Evolutionary conservation across 2,888 invertebrate species (phyloP), one percentile per base, ranked within the genome.

Genomic region (Cataglyphis rosenhaueri): DNA sequence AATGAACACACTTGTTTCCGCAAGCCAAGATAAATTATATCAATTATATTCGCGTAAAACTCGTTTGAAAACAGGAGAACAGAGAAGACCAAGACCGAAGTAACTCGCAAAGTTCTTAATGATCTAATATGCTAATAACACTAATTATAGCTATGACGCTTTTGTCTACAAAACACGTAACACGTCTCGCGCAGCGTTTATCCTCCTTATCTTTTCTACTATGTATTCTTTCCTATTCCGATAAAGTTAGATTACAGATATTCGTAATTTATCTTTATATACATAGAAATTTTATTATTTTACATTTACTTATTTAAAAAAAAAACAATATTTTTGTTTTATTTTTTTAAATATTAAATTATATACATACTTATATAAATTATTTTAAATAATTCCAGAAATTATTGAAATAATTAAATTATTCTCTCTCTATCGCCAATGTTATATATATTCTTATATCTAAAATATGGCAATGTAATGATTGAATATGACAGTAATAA

Each of bases 91-190:
- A 38, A 9, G 8, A 66, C 6, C n/a, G 18, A 59, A 32, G 0
- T n/a, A 5, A 10, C 8, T 12, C 29, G n/a, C 29, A 18, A 48
- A 55, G 32, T 48, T 70, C 9, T 18, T 57, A 52, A 81, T 71
- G 61, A 75, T 73, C 25, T 38, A 32, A 68, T 15, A 18, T 18
- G 5, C 29, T 61, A 83, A 81, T 81, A 75, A 55, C 15, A 41
- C 18, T 55, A 65, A 71, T 83, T 74, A 76, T 52, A 32, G 52
- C 10, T n/a, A 29, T 66, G 75, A 82, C 48, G 52, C n/a, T 5
- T 5, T 71, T 74, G 48, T 48, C 1, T 48, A n/a, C 15, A 6
- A 52, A 52, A n/a, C 44, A 41, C 15, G 21, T 29, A 38, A 6
- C 9, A 38, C 38, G 6, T n/a, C 15, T 66, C 61, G 21, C 32